Percentiles rank a stretch among this genome's conserved stretches.
Evolutionary conservation across 2,113 vertebrate species (phyloP).

Genomic region (Bathybates hornii): DNA sequence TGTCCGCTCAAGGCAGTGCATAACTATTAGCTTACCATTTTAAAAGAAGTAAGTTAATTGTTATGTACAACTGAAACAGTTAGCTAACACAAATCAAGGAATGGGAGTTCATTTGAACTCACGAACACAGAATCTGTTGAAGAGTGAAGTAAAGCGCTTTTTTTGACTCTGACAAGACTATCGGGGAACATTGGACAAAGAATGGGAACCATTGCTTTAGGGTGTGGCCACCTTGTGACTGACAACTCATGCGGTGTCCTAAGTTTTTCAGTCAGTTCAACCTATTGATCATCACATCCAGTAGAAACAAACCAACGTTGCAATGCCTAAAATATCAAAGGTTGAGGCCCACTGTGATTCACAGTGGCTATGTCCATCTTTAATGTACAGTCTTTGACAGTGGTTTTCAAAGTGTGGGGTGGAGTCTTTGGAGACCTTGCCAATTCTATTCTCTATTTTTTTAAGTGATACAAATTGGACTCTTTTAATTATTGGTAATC

Average conservation of each 20-base stretch:
- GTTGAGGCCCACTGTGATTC: neutral
- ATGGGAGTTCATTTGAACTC: neutral
- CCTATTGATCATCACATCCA: rapidly evolving
- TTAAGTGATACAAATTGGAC: neutral
- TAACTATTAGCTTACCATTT: neutral
- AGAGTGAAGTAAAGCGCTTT: neutral
- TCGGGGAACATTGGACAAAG: neutral
- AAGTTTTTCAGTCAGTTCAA: neutral
- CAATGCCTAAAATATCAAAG: neutral
- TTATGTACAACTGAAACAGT: neutral
- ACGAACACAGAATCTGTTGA: neutral
- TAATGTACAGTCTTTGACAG: neutral
- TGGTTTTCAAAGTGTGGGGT: neutral
- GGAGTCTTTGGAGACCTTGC: neutral
- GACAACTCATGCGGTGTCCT: neutral
- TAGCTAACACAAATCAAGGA: neutral
- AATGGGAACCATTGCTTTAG: neutral
- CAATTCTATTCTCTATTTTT: neutral
- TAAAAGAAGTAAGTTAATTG: neutral
- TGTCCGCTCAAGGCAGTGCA: rapidly evolving
- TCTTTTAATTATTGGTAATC: neutral
- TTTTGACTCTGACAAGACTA: neutral
- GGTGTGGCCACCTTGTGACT: neutral
- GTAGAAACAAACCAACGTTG: neutral
- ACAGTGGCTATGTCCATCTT: neutral